Percentiles rank a stretch among this genome's conserved stretches.
Conservation (phyloP, 2,888 invertebrate species). For the Oxyscelio sp. region DNA sequence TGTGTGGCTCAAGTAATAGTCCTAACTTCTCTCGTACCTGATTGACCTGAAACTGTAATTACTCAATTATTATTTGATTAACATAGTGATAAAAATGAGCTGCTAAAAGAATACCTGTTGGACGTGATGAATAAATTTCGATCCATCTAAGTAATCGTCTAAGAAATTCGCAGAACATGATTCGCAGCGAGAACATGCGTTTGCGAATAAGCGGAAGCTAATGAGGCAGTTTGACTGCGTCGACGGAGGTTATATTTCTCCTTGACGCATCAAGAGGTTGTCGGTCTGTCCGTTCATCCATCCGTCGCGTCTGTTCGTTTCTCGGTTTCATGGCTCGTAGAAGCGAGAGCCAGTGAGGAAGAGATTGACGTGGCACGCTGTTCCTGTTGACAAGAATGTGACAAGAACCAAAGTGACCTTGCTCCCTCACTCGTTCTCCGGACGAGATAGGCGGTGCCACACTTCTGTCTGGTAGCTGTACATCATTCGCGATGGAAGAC, state of each 20-base stretch:
- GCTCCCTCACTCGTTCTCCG: constrained; percentile 80
- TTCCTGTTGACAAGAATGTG: constrained; percentile 88
- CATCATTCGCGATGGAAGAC: constrained; percentile 68
- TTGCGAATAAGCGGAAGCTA: constrained; percentile 86
- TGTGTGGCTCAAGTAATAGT: too few relatives aligned
- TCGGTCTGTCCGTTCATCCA: constrained; percentile 84
- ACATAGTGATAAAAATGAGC: not conserved
- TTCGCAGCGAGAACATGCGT: constrained; percentile 78
- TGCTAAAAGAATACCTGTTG: not conserved
- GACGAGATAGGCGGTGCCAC: constrained; percentile 80
- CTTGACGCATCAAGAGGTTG: constrained; percentile 87
- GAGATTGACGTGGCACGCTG: constrained; percentile 88
- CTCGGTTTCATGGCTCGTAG: constrained; percentile 78
- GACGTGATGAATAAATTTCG: constrained; percentile 9
- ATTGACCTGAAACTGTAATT: too few relatives aligned
- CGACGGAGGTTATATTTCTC: constrained; percentile 88
- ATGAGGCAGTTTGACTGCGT: constrained; percentile 87
- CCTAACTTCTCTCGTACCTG: too few relatives aligned
- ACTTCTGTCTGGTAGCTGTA: constrained; percentile 77
- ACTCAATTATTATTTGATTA: too few relatives aligned
- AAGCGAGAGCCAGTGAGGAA: constrained; percentile 81
- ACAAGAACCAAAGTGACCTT: constrained; percentile 86
- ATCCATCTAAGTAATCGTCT: constrained; percentile 29
- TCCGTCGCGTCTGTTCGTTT: constrained; percentile 77
- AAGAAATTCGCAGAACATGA: constrained; percentile 44